Evolutionary conservation across 2,113 vertebrate species (phyloP).

Genomic region (Eonycteris spelaea): DNA sequence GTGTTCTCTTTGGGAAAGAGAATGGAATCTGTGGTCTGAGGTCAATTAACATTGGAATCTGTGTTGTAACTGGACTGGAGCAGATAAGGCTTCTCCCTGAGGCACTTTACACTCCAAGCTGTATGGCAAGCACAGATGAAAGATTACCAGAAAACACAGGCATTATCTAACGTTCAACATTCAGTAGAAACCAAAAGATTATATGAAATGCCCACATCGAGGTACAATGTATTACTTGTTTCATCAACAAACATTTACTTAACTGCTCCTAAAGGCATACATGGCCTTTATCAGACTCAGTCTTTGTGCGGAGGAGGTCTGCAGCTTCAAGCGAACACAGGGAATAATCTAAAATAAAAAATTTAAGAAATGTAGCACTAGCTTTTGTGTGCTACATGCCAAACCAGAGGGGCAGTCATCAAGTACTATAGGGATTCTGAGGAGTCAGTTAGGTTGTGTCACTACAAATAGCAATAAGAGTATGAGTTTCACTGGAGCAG

Average conservation of each 20-base stretch:
- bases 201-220: background rate
- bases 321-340: background rate
- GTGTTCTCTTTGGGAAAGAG: background rate
- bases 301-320: background rate
- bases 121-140: background rate
- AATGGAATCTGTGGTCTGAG: slow-evolving; percentile 4
- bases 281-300: background rate
- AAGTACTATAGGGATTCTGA: background rate
- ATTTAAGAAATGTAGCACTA: background rate
- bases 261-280: background rate
- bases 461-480: background rate
- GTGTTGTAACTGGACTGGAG: background rate
- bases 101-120: background rate
- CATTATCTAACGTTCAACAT: background rate
- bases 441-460: background rate
- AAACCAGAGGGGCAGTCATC: background rate
- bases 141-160: background rate
- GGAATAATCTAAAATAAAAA: background rate
- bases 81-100: background rate
- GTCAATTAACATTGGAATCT: background rate
- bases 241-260: slow-evolving; percentile 38
- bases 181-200: background rate
- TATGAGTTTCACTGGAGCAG: background rate
- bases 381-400: background rate
- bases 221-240: background rate